Base-by-base conservation (phyloP, 2,113 vertebrate genomes). In the Shinisaurus crocodilurus region DNA sequence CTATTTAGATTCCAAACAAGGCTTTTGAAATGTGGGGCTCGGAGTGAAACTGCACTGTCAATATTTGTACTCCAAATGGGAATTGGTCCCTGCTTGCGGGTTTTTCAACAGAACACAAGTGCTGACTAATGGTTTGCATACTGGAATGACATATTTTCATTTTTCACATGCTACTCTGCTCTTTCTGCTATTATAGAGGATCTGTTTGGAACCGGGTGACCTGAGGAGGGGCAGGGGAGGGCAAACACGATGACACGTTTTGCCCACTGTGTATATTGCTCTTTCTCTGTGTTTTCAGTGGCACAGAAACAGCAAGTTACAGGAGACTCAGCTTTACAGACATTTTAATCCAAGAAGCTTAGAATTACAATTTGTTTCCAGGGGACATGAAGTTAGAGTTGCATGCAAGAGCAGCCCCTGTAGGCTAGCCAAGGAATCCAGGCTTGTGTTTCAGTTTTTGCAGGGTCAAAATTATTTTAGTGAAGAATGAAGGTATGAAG, bases 91-190 rank as follows among this genome's bases (percentile, higher is more conserved):
- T 88, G 34, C 89, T 92, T 90, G 76, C 93, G 72, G n/a, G 6
- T 94, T 95, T 95, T 91, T 57, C 92, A 83, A 87, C 32, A 76
- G 74, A 90, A 27, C 87, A 43, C 65, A 89, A 92, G 85, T 85
- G 69, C 87, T 93, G 82, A 79, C 90, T 89, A 79, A 92, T 87
- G 69, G 32, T 83, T 94, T 94, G 40, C 89, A 75, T 92, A 40
- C 93, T 70, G 92, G 80, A 89, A 95, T 74, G 13, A 74, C 43
- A 75, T 89, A 87, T 74, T 95, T 48, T 92, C 13, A 63, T 94
- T 95, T 95, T 91, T 92, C 86, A 83, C 81, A 40, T 43, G 79
- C 57, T 88, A 69, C 43, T 82, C 94, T 91, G 81, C 82, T 92
- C 81, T 92, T 72, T 6, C 60, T 89, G 76, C 84, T 93, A 5